Evolutionary conservation across 2,888 invertebrate genomes (phyloP).

Genomic region (Caenorhabditis wallacei): DNA sequence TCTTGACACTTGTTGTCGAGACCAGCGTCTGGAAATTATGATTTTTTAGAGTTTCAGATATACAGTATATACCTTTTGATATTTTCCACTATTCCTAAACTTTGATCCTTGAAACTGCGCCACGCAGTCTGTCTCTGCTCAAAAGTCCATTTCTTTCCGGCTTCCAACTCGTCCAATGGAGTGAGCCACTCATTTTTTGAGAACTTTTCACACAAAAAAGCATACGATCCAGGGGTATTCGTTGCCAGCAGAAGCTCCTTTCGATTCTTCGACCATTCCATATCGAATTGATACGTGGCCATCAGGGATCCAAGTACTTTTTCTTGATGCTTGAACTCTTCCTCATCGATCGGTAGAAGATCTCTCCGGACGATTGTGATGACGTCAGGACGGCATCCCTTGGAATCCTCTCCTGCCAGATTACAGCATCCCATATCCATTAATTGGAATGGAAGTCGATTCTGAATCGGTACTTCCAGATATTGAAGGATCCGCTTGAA

Average conservation of each 20-base stretch:
- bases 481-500: conserved; percentile 43
- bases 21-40: conserved; percentile 5
- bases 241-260: conserved; percentile 51
- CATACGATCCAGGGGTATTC: conserved; percentile 52
- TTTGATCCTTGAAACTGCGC: conserved; percentile 35
- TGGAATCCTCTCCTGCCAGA: conserved; percentile 25
- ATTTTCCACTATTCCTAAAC: conserved; percentile 9
- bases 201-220: conserved; percentile 52
- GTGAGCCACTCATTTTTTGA: conserved; percentile 19
- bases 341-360: conserved; percentile 18
- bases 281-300: conserved; percentile 47
- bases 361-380: conserved; percentile 42
- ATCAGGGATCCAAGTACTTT: conserved; percentile 18
- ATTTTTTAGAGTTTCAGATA: neutral
- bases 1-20: conserved; percentile 4
- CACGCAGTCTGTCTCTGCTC: conserved; percentile 55
- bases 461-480: conserved; percentile 19
- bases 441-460: conserved; percentile 52
- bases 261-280: conserved; percentile 26
- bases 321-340: conserved; percentile 14
- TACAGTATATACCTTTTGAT: neutral
- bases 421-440: conserved; percentile 51
- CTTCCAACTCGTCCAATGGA: conserved; percentile 37
- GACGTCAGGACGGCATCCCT: conserved; percentile 48
- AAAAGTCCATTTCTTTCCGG: conserved; percentile 41